Base-by-base conservation (phyloP, 2,113 vertebrate genomes). In the Pseudonaja textilis region DNA sequence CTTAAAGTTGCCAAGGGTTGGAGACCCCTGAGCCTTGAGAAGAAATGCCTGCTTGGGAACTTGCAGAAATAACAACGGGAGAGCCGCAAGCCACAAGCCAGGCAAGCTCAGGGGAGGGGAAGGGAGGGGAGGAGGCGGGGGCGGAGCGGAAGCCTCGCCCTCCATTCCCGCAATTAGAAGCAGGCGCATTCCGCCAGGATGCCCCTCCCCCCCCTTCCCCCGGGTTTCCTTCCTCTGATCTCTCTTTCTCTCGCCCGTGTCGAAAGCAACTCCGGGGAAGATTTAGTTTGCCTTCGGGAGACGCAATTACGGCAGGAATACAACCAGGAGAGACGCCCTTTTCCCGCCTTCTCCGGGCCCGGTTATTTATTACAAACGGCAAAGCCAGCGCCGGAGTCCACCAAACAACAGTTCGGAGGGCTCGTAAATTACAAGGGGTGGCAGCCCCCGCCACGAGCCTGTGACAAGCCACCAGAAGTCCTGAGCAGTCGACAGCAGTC, bases 301-400 rank as follows among this genome's bases (percentile, higher is more conserved):
- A 95, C 94, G 95, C 94, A 96, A 93, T 97, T 96, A 96, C 89
- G 95, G 93, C 93, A 94, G 95, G 95, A 94, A 95, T 95, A 96
- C 94, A 95, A 93, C 94, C 94, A 50, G 95, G 93, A 96, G 93
- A 96, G 93, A 94, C 96, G 95, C 94, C 93, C 91, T 92, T 94
- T 50, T 95, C 91, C 88, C 29, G 91, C 94, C 95, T 95, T 96
- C 95, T 96, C 95, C 95, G 93, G 94, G 96, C 95, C 93, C 97
- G 96, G 94, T 97, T 96, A 96, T 97, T 97, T 97, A 96, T 97
- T 96, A 96, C 92, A 94, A 96, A 95, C 93, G 95, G 95, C 95
- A 97, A 8, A 93, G 92, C 97, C 94, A 61, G 94, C 96, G 92
- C 94, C 95, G 94, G 95, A 96, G 89, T 91, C 94, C 96, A 85